phyloP scores from a whole-genome alignment of 2,888 invertebrate species.

The Agonopterix arenella region DNA sequence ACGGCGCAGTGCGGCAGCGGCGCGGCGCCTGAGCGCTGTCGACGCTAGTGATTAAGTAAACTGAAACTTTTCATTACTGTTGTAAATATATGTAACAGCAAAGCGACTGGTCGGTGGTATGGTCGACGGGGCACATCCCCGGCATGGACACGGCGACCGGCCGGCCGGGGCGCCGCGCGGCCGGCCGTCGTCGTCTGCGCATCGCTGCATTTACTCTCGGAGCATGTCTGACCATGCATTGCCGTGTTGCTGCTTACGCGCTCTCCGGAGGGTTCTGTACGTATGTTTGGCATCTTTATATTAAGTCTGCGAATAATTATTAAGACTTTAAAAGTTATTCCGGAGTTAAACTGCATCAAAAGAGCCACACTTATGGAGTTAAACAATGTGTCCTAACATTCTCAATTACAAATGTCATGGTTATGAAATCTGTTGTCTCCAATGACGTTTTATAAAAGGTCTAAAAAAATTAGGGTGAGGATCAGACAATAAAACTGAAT shows the following conservation, averaged over 20 bases:
- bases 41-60: too few relatives aligned
- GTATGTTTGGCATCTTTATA: slow-evolving; percentile 14
- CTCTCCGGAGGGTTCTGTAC: slow-evolving; percentile 53
- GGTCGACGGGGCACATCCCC: slow-evolving; percentile 55
- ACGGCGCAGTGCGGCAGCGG: too few relatives aligned
- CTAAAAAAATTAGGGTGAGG: too few relatives aligned
- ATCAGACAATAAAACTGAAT: too few relatives aligned
- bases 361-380: too few relatives aligned
- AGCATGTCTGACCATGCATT: slow-evolving; percentile 55
- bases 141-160: slow-evolving; percentile 48
- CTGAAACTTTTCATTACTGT: not conserved
- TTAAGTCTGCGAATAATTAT: not conserved
- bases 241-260: slow-evolving; percentile 43
- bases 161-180: slow-evolving; percentile 13
- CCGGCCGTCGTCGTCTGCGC: slow-evolving; percentile 45
- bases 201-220: slow-evolving; percentile 48
- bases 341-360: too few relatives aligned
- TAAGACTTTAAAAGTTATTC: too few relatives aligned
- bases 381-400: too few relatives aligned
- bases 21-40: too few relatives aligned
- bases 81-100: not conserved
- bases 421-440: too few relatives aligned
- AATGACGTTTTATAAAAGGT: too few relatives aligned
- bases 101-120: slow-evolving; percentile 54
- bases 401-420: too few relatives aligned